Evolutionary conservation across 2,888 invertebrate species (phyloP), one percentile per base, ranked within the genome.

Genomic region (Xestia xanthographa): DNA sequence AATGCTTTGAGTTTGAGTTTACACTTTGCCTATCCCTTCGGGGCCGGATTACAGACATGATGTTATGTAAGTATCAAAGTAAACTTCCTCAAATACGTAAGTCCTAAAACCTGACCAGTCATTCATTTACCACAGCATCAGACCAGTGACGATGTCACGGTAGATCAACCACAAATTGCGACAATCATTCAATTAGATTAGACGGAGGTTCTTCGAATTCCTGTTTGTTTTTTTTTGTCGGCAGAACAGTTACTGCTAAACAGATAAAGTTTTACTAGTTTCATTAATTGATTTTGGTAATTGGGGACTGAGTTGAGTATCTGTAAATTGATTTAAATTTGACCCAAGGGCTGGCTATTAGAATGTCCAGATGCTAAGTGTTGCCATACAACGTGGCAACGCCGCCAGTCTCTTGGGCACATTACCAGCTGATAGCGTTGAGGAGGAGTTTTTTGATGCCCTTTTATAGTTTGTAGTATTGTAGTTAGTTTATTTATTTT

Each of bases 161-260:
- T 60, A 45, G 83, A 68, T 76, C 38, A 26, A 5, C 5, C 50
- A 53, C 67, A 45, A 85, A 72, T 82, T 60, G 70, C 38, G 62
- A 34, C 77, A 62, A 84, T 84, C 70, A 68, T 77, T 65, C 77
- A 77, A 75, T 84, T 76, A 75, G 12, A 75, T 84, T 76, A 75
- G 12, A 11, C 8, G 48, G 56, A 67, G 38, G 45, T 68, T 63
- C 17, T 17, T 22, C 26, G 43, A 81, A 75, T 74, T 66, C 11
- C 29, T 56, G 29, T 65, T 73, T 43, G 48, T 43, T 66, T 48
- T 66, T 48, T n/a, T 70, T 58, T 41, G 14, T 14, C 0, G 8
- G 41, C 6, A 63, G n/a, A n/a, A n/a, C n/a, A 41, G 41, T 63
- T 14, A 63, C 63, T 38, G 60, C 22, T 70, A 50, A 48, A 41